Evolutionary conservation across 2,888 invertebrate species (phyloP).

Genomic region (Caenorhabditis panamensis): DNA sequence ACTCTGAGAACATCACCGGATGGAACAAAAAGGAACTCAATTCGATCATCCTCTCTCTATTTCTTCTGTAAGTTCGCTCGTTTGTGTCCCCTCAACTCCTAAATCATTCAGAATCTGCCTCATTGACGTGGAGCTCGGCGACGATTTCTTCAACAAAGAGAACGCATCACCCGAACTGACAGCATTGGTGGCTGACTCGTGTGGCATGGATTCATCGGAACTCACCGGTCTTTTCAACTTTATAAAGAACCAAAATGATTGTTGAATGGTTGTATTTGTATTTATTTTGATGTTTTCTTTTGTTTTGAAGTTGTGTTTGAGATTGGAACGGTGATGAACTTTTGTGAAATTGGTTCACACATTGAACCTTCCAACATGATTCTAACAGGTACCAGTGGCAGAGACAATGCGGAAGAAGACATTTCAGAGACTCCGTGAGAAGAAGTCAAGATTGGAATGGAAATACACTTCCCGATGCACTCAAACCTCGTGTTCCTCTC

Average conservation of each 20-base stretch:
- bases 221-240: conserved; percentile 8
- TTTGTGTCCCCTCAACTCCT: neutral
- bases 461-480: no score
- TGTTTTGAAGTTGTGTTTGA: no score
- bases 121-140: conserved; percentile 55
- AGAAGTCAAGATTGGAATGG: no score
- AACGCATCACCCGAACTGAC: conserved; percentile 34
- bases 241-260: conserved; percentile 18
- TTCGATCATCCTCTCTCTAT: conserved; percentile 35
- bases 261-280: neutral
- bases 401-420: no score
- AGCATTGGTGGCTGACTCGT: conserved; percentile 11
- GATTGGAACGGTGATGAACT: no score
- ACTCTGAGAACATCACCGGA: conserved; percentile 63
- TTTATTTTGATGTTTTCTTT: neutral
- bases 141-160: conserved; percentile 51
- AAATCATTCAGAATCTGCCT: conserved; percentile 60
- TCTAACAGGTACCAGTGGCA: no score
- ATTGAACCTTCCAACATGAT: no score
- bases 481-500: no score
- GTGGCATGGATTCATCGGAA: conserved; percentile 26
- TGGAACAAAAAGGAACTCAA: conserved; percentile 49
- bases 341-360: no score
- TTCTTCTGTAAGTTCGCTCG: conserved; percentile 33
- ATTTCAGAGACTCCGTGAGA: no score